Base-by-base conservation (phyloP, 2,113 vertebrate species). In the Phaethon lepturus region DNA sequence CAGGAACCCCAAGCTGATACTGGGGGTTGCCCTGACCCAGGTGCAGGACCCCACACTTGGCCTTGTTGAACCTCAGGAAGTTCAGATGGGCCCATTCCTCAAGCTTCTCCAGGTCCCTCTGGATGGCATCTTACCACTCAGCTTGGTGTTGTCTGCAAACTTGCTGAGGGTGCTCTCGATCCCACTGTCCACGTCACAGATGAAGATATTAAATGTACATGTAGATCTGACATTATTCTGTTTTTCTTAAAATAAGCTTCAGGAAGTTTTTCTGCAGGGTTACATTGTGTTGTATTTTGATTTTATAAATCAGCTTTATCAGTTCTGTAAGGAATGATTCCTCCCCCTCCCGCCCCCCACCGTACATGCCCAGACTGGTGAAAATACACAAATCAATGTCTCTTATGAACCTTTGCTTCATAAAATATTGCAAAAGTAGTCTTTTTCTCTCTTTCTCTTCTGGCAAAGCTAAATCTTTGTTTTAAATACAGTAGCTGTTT, bases 331-430 rank as follows among this genome's bases (percentile, higher is more conserved):
- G 42, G 38, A 52, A 13, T 15, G 3, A 40, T 84, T 26, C 58
- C 8, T 6, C 6, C 26, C 5, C 16, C 67, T 7, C 6, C 6
- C 47, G 4, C 4, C 4, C 12, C 3, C 3, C 4, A 40, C 19
- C 15, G 5, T 35, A 6, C 5, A 0, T 91, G n/a, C 22, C 28
- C 26, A 71, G 26, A 13, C 33, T 17, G 13, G 9, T 44, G 29
- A 62, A 88, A 86, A 68, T 68, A 31, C 4, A 47, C 9, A 73
- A 5, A 26, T 73, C 11, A 10, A 3, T 59, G 31, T 55, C 40
- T 79, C 73, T 7, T 45, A 52, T 4, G 4, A 50, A 66, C 11
- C 55, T 81, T 50, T 95, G 16, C 44, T 81, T 85, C n/a, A 2
- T 62, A 17, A 49, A 85, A 45, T 7, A 29, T 45, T 9, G 31